Base-by-base conservation (phyloP, 2,797 vertebrate genomes). In the Leuciscus waleckii region DNA sequence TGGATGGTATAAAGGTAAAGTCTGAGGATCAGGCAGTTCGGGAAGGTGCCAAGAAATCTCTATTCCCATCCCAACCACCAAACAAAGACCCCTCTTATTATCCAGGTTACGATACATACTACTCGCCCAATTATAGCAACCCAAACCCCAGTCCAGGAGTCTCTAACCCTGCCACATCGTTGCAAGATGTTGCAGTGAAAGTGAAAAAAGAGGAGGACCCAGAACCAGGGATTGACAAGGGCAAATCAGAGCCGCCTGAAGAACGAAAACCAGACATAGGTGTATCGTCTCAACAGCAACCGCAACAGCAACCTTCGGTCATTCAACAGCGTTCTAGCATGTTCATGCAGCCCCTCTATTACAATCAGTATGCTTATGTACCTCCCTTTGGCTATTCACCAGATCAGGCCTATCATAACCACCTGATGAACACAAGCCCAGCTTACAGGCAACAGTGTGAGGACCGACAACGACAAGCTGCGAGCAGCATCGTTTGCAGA, bases 311-410 rank as follows among this genome's bases (percentile, higher is more conserved):
- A 87, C 97, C 97, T 21, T 99, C 98, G 0, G 98, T 99, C 89
- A 99, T 99, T 90, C 98, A 99, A 89, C 98, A 98, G 87, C 95
- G 98, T 23, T 97, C 98, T 79, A 98, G 96, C 92, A 97, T 99
- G 97, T 99, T 98, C 95, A 99, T 99, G 98, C 98, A 99, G 88
- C 97, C 98, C 26, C 96, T 99, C 11, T 99, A 99, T 93, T 99
- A 99, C 90, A 99, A 98, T 95, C 98, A 99, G 92, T 99, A 99
- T 0, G 97, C 98, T 84, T 99, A 99, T 0, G 97, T 98, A 39
- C 97, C 97, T 0, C 97, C 97, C 2, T 99, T 99, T 0, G 97
- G 97, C 78, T 99, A 99, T 93, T 96, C 96, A 0, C 93, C 93
- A 0, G 98, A 99, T 91, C 98, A 98, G 93, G 96, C 97, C 43